Percentiles rank a stretch among this genome's conserved stretches.
Conservation (phyloP, 2,888 invertebrate species). For the Heteromyza rotundicornis region DNA sequence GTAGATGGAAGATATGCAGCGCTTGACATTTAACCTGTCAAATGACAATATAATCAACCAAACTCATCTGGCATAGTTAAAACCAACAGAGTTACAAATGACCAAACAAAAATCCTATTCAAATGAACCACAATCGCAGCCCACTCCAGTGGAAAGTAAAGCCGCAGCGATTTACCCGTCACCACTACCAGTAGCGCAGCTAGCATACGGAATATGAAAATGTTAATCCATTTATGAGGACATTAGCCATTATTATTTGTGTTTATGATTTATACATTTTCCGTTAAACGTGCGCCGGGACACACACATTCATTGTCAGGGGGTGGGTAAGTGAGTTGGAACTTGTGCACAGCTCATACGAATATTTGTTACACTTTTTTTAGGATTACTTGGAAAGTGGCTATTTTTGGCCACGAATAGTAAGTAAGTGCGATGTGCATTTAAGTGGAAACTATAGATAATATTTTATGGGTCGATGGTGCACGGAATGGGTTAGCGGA, state of each 20-base stretch:
- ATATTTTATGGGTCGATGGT: slow-evolving; percentile 40
- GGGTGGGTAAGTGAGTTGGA: slow-evolving; percentile 7
- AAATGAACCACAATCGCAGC: no score
- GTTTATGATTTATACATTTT: slow-evolving; percentile 53
- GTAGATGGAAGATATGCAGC: no score
- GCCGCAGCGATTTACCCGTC: not conserved
- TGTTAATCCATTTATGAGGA: slow-evolving; percentile 53
- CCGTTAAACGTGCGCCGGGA: no score
- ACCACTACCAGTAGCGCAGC: not conserved
- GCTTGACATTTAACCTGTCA: no score
- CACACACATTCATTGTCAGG: not conserved
- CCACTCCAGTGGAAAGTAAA: not conserved
- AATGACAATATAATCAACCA: no score
- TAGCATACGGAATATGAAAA: not conserved
- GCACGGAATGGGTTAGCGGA: not conserved
- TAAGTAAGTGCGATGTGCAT: slow-evolving; percentile 56
- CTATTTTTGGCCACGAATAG: not conserved
- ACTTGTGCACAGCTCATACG: not conserved
- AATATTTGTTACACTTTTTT: not conserved
- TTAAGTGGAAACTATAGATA: slow-evolving; percentile 62
- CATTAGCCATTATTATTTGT: slow-evolving; percentile 42
- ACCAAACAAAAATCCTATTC: no score
- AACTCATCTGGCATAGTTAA: no score
- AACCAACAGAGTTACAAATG: no score
- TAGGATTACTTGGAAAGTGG: not conserved